Conservation (phyloP, 2,888 invertebrate species). For the Nematopogon swammerdamellus region DNA sequence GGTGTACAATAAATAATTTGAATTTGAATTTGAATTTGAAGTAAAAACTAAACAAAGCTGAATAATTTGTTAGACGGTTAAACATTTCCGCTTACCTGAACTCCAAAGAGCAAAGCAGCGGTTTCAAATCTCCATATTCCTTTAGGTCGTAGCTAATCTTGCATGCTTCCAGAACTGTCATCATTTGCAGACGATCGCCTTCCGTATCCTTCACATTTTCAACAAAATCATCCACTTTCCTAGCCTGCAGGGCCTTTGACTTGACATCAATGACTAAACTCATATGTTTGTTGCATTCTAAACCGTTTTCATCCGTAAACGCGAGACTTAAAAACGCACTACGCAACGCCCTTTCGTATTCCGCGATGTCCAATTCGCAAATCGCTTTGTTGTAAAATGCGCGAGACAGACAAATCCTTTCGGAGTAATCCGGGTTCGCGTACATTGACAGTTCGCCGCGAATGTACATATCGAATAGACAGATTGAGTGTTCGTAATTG, state of each 20-base stretch:
- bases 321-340: conserved; percentile 33
- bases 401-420: neutral
- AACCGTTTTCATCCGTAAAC: conserved; percentile 22
- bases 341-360: conserved; percentile 24
- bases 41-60: no score
- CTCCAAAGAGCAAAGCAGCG: conserved; percentile 21
- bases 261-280: conserved; percentile 40
- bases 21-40: neutral
- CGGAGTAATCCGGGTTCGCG: neutral
- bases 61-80: no score
- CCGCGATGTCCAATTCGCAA: conserved; percentile 30
- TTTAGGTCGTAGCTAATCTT: conserved; percentile 15
- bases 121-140: conserved; percentile 24
- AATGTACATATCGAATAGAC: conserved; percentile 32
- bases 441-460: conserved; percentile 21
- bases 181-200: conserved; percentile 18
- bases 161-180: conserved; percentile 25
- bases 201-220: conserved; percentile 13
- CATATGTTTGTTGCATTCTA: conserved; percentile 31
- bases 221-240: conserved; percentile 11
- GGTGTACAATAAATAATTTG: no score
- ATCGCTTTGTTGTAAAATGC: conserved; percentile 37
- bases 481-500: conserved; percentile 26
- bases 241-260: conserved; percentile 25
- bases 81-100: conserved; percentile 30